Conservation (phyloP, 2,797 vertebrate genomes). For the Ataeniobius toweri region DNA sequence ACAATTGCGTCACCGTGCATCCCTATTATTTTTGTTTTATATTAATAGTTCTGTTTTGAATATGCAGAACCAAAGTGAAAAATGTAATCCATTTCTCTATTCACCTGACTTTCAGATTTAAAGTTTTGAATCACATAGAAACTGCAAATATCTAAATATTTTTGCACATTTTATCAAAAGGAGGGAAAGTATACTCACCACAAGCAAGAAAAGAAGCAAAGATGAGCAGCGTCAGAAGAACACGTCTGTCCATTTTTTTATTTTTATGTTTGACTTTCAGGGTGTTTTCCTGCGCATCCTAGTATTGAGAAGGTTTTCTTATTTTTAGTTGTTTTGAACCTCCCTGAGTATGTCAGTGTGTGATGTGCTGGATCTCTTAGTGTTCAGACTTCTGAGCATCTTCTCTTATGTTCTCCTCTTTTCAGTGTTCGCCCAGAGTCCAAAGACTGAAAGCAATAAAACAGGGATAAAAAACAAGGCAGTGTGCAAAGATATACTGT, state of each 20-base stretch:
- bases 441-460: conserved; percentile 80
- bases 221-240: conserved; percentile 59
- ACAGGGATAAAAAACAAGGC: conserved; percentile 38
- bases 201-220: conserved; percentile 58
- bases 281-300: conserved; percentile 49
- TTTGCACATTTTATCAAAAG: background rate
- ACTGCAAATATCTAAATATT: background rate
- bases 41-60: background rate
- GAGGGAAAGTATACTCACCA: conserved; percentile 64
- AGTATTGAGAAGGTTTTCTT: background rate
- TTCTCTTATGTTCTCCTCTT: conserved; percentile 54
- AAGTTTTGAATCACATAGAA: background rate
- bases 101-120: background rate
- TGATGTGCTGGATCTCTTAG: conserved; percentile 33
- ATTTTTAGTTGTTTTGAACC: background rate
- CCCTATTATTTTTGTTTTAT: background rate
- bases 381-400: conserved; percentile 65
- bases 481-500: background rate
- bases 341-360: conserved; percentile 6
- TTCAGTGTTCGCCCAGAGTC: conserved; percentile 71
- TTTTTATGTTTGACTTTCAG: conserved; percentile 26
- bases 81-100: background rate
- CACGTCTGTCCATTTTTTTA: conserved; percentile 41
- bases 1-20: too few species aligned
- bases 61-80: background rate